Conservation (phyloP, 2,888 invertebrate genomes). For the Pristionchus japonicus region DNA sequence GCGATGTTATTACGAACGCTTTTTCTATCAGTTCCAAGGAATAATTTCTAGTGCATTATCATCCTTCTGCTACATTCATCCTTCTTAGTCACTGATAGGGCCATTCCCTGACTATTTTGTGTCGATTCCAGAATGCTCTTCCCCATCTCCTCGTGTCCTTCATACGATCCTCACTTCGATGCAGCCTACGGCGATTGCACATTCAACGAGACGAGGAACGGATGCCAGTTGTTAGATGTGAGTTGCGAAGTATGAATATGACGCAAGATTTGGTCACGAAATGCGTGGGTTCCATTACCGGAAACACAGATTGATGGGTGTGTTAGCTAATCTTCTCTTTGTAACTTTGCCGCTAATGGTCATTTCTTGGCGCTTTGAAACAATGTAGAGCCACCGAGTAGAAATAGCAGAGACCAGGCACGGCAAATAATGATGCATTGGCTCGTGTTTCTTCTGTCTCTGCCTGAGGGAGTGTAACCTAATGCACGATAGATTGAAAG, state of each 20-base stretch:
- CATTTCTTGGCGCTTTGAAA: not conserved
- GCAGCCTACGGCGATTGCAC: not conserved
- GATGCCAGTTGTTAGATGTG: not conserved
- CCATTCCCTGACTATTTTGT: not conserved
- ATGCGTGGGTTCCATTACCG: not conserved
- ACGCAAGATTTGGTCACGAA: not conserved
- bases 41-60: too few relatives aligned
- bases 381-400: not conserved
- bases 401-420: not conserved
- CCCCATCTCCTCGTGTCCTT: not conserved
- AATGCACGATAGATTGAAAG: not conserved
- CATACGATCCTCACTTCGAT: constrained; percentile 21
- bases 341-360: too few relatives aligned
- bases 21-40: too few relatives aligned
- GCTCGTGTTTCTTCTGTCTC: not conserved
- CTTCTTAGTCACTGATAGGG: not conserved
- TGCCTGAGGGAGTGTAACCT: not conserved
- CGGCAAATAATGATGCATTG: not conserved
- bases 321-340: too few relatives aligned
- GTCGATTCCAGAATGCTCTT: not conserved
- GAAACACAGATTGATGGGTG: too few relatives aligned
- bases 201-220: not conserved
- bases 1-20: not conserved
- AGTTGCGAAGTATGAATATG: too few relatives aligned
- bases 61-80: not conserved